These are phyloP conservation scores for Dreissena polymorpha DNA, from an alignment of 1,140 invertebrate species.

Conservation along the genomic window DNA sequence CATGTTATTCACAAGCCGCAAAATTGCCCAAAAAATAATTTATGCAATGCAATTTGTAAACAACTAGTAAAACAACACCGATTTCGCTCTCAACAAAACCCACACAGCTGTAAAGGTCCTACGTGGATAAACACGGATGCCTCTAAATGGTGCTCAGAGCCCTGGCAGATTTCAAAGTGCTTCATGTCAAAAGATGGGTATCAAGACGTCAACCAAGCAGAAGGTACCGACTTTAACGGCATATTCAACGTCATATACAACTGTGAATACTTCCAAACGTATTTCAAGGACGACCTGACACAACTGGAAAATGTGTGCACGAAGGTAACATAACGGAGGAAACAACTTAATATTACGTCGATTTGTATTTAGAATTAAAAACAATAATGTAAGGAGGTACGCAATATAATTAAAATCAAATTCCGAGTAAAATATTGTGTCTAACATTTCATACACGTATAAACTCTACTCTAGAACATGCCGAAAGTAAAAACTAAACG, in stretches of 20 bases:
- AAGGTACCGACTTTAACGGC: constrained; percentile 6
- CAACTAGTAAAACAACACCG: neutral
- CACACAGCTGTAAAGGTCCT: neutral
- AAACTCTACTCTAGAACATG: too few relatives aligned
- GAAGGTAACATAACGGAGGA: neutral
- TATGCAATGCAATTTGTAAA: neutral
- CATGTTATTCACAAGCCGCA: too few relatives aligned
- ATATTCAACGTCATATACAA: neutral
- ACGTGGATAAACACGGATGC: constrained; percentile 10
- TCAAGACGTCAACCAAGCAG: neutral
- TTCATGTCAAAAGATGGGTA: constrained; percentile 17
- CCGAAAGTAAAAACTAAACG: too few relatives aligned
- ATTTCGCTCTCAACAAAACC: neutral
- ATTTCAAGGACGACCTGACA: neutral
- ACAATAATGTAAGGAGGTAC: too few relatives aligned
- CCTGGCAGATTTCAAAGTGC: constrained; percentile 17
- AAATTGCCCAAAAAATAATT: neutral
- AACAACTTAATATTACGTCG: too few relatives aligned
- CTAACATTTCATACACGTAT: too few relatives aligned
- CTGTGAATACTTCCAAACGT: neutral
- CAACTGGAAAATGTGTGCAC: neutral
- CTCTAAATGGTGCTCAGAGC: neutral
- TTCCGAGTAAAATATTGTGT: too few relatives aligned
- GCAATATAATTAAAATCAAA: too few relatives aligned
- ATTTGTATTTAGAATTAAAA: too few relatives aligned